A percentile compares a stretch with the other conserved stretches of the same genome.
phyloP scores from a whole-genome alignment of 2,888 invertebrate species.

The Toxonevra muliebris region DNA sequence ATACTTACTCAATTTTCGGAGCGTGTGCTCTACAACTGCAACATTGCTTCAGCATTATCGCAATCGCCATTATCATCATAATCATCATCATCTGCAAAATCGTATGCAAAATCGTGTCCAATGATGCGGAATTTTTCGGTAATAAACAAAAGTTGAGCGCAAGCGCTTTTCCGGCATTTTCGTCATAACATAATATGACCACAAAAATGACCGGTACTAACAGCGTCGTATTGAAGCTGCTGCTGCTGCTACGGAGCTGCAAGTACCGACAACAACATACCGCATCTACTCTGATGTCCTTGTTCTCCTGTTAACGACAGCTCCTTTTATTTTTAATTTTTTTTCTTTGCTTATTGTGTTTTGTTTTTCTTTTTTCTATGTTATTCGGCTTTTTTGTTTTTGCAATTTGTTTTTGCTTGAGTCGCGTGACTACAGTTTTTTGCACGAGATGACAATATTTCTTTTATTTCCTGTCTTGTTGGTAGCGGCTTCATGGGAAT shows the following conservation, averaged over 20 bases:
- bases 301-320: not conserved
- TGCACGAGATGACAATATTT: not conserved
- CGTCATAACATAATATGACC: conserved; percentile 2
- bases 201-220: conserved; percentile 24
- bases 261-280: not conserved
- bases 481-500: not conserved
- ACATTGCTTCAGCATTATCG: not conserved
- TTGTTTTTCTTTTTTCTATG: not conserved
- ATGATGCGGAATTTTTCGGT: conserved; percentile 44
- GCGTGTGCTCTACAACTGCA: too few relatives aligned
- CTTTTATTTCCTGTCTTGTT: not conserved
- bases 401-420: not conserved
- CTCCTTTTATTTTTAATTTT: not conserved
- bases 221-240: conserved; percentile 16
- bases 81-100: conserved; percentile 7
- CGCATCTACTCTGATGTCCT: not conserved
- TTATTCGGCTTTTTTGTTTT: not conserved
- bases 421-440: not conserved
- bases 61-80: not conserved
- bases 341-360: not conserved
- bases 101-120: conserved; percentile 26
- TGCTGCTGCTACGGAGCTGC: not conserved
- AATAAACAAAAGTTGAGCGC: conserved; percentile 44
- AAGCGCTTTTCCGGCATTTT: conserved; percentile 28
- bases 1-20: not conserved